A percentile compares a stretch with the other conserved stretches of the same genome.
phyloP scores from a whole-genome alignment of 2,888 invertebrate genomes.

The Leucophenga montana region DNA sequence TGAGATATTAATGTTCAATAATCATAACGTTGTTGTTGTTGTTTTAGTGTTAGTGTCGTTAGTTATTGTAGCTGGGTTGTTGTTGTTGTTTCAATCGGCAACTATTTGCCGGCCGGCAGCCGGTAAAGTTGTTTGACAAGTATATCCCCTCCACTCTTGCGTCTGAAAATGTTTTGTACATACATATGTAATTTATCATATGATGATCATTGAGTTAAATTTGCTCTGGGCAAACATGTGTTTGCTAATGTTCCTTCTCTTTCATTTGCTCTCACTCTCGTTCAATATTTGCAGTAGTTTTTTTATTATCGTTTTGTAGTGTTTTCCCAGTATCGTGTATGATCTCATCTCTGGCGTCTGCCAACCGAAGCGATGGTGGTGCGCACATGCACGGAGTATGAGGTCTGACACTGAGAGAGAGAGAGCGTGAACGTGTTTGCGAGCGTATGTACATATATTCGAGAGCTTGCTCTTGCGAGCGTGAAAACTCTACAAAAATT shows the following conservation, averaged over 20 bases:
- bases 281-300: not conserved
- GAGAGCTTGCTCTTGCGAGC: not conserved
- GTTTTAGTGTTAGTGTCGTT: conserved; percentile 5
- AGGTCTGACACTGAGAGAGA: not conserved
- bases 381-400: not conserved
- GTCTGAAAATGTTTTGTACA: not conserved
- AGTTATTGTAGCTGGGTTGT: conserved; percentile 6
- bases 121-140: conserved; percentile 59
- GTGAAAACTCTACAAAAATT: conserved; percentile 19
- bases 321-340: not conserved
- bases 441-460: not conserved
- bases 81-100: conserved; percentile 19
- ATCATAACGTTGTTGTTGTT: not conserved
- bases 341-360: conserved; percentile 18
- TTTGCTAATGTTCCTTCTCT: not conserved
- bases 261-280: not conserved
- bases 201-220: not conserved
- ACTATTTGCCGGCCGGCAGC: conserved; percentile 58
- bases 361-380: not conserved
- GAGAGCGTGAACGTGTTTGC: not conserved
- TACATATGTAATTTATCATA: not conserved
- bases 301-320: not conserved
- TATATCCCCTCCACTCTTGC: conserved; percentile 48
- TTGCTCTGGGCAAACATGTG: conserved; percentile 10
- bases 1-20: too few species aligned